Evolutionary conservation across 1,140 invertebrate species (phyloP), one percentile per base, ranked within the genome.

Genomic region (Brachionus koreanus): DNA sequence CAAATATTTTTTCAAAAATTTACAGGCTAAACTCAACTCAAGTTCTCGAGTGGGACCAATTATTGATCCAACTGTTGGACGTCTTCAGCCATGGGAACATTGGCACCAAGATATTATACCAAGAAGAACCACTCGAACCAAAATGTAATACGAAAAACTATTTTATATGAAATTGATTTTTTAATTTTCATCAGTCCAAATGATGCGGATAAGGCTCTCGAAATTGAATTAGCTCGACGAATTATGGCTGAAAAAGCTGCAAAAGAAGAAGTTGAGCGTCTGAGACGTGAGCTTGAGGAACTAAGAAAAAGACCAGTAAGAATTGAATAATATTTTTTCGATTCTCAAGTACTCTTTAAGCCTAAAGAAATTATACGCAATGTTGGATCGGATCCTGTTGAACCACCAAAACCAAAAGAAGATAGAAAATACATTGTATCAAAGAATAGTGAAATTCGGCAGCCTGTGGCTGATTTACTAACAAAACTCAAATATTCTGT

Each of bases 101-200:
- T 79, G 76, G 76, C 76, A 79, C 13, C 76, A 79, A 43, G 76
- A 79, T 29, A 61, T 79, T 6, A 61, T 79, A 57, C 76, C 76
- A 19, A 29, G 61, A 13, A 25, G 76, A 33, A 42, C 49, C 9
- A 42, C 35, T 63, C n/a, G 25, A 35, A 61, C n/a, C 3, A n/a
- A 23, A 29, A 16, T 42, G 76, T 79, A 61, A 61, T 7, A 33
- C n/a, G 19, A 61, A 61, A 7, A 19, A 6, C 9, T 23, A 12
- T 23, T n/a, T 23, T 3, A 3, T 5, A 5, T 12, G 13, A 74
- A 46, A 25, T 49, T 12, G 12, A 23, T 5, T 25, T 9, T 29
- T 37, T 37, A 37, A 46, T 25, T 46, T 74, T 37, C 19, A 19
- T 67, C 2, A 74, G 42, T 10, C 42, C 19, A 46, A 46, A 74